Percentiles rank a stretch among this genome's conserved stretches.
Evolutionary conservation across 2,888 invertebrate genomes (phyloP).

Genomic region (Schizaphis graminum): DNA sequence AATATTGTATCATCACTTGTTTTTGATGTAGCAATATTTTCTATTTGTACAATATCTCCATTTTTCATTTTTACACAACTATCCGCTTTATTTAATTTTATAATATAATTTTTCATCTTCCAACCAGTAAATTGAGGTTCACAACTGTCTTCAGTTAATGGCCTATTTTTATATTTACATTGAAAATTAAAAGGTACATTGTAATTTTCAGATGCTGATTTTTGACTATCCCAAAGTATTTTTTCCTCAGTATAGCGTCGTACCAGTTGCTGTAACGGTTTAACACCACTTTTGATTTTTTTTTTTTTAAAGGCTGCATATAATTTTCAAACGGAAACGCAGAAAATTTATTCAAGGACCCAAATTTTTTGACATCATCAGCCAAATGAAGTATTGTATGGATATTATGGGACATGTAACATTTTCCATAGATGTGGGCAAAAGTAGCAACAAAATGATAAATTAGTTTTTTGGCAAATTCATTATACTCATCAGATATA

Average conservation of each 20-base stretch:
- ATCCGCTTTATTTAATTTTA: neutral
- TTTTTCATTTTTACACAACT: no score
- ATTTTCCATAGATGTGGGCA: neutral
- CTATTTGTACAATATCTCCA: neutral
- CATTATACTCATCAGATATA: neutral
- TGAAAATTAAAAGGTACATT: neutral
- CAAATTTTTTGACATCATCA: neutral
- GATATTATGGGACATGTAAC: slow-evolving; percentile 13
- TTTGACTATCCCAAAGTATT: no score
- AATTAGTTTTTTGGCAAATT: neutral
- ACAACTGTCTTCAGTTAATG: neutral
- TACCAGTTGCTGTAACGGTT: slow-evolving; percentile 18
- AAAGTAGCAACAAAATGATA: slow-evolving; percentile 10
- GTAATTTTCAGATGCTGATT: no score
- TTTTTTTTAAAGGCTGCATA: slow-evolving; percentile 68
- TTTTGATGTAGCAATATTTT: slow-evolving; percentile 27
- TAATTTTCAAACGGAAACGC: slow-evolving; percentile 68
- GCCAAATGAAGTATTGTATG: neutral
- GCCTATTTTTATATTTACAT: neutral
- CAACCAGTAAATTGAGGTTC: slow-evolving; percentile 11
- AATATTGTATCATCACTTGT: neutral
- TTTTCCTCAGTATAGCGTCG: neutral
- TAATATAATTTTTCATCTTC: neutral
- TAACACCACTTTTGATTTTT: neutral
- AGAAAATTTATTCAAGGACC: neutral